Conservation (phyloP, 2,113 vertebrate genomes). For the western clawed frog (Xenopus tropicalis) region DNA sequence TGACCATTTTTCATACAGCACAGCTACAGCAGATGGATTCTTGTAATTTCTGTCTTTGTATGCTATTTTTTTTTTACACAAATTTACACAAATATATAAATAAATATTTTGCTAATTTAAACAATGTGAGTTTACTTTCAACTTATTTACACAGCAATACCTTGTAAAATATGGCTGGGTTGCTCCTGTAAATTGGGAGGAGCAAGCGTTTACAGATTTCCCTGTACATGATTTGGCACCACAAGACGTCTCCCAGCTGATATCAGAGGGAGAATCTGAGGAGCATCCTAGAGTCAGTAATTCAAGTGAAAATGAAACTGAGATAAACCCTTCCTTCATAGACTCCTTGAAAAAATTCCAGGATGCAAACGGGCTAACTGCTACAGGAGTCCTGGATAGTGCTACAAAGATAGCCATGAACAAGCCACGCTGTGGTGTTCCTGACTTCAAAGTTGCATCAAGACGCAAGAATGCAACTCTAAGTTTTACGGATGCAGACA, state of each 20-base stretch:
- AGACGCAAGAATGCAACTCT: slow-evolving; percentile 21
- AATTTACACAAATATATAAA: no score
- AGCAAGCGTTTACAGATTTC: slow-evolving; percentile 21
- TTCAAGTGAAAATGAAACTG: slow-evolving; percentile 1
- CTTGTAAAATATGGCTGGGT: slow-evolving; percentile 45
- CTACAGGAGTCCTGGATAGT: slow-evolving; percentile 39
- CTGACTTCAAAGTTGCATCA: slow-evolving; percentile 33
- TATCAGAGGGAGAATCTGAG: slow-evolving; percentile 36
- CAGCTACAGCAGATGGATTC: no score
- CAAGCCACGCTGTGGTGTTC: slow-evolving; percentile 46
- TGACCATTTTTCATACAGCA: no score
- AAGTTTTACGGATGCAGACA: no score
- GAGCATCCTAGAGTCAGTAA: not conserved
- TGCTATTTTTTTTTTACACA: no score
- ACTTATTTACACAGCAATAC: no score
- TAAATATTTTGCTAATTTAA: no score
- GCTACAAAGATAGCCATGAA: slow-evolving; percentile 44
- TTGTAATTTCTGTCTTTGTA: no score
- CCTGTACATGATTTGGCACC: slow-evolving; percentile 35
- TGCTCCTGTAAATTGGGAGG: slow-evolving; percentile 40
- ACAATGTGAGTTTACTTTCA: no score
- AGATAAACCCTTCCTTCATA: slow-evolving; percentile 10
- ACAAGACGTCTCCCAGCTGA: slow-evolving; percentile 32
- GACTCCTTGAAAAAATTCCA: slow-evolving; percentile 45
- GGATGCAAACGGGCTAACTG: slow-evolving; percentile 41